Conservation (phyloP, 2,113 vertebrate genomes). For the Neodon shergylaensis region DNA sequence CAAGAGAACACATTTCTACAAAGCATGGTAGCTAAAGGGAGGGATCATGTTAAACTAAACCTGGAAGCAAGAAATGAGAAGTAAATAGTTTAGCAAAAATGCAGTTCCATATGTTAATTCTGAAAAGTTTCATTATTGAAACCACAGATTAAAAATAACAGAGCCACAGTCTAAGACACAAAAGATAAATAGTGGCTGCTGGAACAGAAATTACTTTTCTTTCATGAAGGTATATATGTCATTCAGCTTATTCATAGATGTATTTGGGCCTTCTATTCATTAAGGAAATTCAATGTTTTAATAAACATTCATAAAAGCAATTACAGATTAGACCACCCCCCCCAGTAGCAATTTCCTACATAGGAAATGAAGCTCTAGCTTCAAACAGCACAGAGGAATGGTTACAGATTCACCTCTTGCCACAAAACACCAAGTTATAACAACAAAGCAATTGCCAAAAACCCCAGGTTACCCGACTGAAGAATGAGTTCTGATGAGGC, state of each 20-base stretch:
- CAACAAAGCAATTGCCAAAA: neutral
- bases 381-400: neutral
- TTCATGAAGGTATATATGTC: neutral
- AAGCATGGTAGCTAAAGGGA: constrained; percentile 81
- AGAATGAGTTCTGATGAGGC: neutral
- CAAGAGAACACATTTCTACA: constrained; percentile 80
- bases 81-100: constrained; percentile 81
- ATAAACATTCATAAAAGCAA: constrained; percentile 7
- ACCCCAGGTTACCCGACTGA: neutral
- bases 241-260: constrained; percentile 6
- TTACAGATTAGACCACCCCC: neutral
- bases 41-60: constrained; percentile 83
- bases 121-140: constrained; percentile 78
- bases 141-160: constrained; percentile 67
- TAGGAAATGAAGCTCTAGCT: constrained; percentile 1
- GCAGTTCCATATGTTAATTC: constrained; percentile 76
- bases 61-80: constrained; percentile 81
- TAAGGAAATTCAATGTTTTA: constrained; percentile 59
- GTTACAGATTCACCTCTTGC: neutral
- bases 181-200: constrained; percentile 64
- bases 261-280: constrained; percentile 28
- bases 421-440: neutral
- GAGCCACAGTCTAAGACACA: neutral
- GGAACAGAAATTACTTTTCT: constrained; percentile 41
- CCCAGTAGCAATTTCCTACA: neutral